Conservation (phyloP, 2,113 vertebrate species). For the Thinocorus orbignyianus region DNA sequence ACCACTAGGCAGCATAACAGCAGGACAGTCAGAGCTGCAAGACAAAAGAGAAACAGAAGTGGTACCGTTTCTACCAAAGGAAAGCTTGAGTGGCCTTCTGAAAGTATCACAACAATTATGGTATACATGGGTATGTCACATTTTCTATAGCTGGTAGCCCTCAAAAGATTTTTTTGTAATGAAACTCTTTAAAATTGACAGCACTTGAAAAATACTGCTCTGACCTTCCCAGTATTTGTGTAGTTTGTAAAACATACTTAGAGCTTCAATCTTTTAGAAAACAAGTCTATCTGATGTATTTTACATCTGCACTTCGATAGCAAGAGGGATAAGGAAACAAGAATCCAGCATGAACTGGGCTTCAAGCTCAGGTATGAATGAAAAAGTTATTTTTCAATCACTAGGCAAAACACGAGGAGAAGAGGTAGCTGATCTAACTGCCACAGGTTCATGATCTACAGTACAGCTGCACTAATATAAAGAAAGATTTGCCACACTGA, state of each 20-base stretch:
- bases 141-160: background rate
- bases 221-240: background rate
- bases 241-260: background rate
- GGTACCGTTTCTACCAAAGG: background rate
- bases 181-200: background rate
- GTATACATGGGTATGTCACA: background rate
- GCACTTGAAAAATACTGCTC: background rate
- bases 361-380: background rate
- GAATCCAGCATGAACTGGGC: background rate
- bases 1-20: rapidly evolving
- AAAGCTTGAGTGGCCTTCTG: background rate
- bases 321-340: background rate
- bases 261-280: background rate
- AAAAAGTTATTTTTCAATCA: background rate
- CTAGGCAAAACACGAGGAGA: background rate
- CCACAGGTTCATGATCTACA: background rate
- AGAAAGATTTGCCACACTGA: background rate
- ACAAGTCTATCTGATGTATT: background rate
- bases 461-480: background rate
- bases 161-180: background rate
- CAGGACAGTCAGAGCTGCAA: background rate
- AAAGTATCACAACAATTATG: background rate
- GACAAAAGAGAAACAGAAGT: background rate
- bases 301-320: background rate
- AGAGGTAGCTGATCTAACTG: background rate